These are phyloP conservation scores for Coleophora deauratella DNA, from an alignment of 2,888 invertebrate genomes.

Conservation along the genomic window DNA sequence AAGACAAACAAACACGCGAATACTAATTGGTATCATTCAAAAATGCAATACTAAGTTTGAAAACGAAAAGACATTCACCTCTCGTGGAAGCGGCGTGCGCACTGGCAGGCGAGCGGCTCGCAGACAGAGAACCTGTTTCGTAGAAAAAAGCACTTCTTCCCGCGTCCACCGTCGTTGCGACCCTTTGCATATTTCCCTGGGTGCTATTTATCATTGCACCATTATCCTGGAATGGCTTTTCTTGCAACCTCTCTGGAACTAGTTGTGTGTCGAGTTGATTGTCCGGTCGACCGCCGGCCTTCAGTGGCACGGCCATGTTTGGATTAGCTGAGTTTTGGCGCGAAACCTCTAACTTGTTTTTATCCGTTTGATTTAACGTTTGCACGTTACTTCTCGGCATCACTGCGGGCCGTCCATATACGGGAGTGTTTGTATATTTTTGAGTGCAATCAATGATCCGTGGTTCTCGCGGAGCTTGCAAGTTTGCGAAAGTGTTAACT, in stretches of 20 bases:
- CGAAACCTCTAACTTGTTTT: slow-evolving; percentile 32
- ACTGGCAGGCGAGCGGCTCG: slow-evolving; percentile 76
- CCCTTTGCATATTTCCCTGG: slow-evolving; percentile 63
- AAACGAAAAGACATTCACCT: slow-evolving; percentile 67
- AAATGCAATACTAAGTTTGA: slow-evolving; percentile 29
- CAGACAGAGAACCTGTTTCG: slow-evolving; percentile 61
- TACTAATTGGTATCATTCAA: slow-evolving; percentile 22
- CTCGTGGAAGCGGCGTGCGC: slow-evolving; percentile 57
- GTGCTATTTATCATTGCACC: slow-evolving; percentile 54
- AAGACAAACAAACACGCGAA: slow-evolving; percentile 15
- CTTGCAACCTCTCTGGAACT: slow-evolving; percentile 63
- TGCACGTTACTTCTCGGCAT: slow-evolving; percentile 31
- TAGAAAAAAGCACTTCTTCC: slow-evolving; percentile 74
- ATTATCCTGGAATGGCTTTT: slow-evolving; percentile 36
- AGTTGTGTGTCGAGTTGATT: slow-evolving; percentile 56
- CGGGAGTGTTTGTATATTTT: slow-evolving; percentile 44
- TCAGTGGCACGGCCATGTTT: slow-evolving; percentile 22
- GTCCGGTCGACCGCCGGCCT: slow-evolving; percentile 31
- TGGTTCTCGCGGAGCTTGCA: slow-evolving; percentile 34
- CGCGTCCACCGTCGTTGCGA: slow-evolving; percentile 54
- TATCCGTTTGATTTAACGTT: slow-evolving; percentile 18
- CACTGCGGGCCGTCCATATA: slow-evolving; percentile 46
- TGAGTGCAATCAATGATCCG: slow-evolving; percentile 48
- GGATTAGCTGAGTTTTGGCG: slow-evolving; percentile 25
- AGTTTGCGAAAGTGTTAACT: slow-evolving; percentile 59